Evolutionary conservation across 2,113 vertebrate species (phyloP), one percentile per base, ranked within the genome.

Genomic region (Pao palembangensis): DNA sequence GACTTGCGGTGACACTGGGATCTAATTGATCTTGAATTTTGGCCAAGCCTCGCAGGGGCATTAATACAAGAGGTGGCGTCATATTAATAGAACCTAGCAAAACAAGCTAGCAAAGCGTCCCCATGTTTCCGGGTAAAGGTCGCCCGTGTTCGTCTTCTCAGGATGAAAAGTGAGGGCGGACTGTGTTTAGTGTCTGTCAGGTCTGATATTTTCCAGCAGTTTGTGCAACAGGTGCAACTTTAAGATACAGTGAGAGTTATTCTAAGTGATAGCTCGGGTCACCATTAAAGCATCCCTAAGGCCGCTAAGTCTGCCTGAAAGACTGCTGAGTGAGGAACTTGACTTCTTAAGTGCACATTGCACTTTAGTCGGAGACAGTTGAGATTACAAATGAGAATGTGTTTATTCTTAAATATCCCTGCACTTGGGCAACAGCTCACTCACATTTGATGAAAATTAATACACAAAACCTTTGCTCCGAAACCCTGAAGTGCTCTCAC

Each of bases 181-280:
- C 48, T 31, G 67, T 71, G 78, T 80, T 69, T 79, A 55, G 54
- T 46, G 58, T 76, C 73, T 73, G 71, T 85, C 74, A 79, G 21
- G 66, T 66, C 54, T 61, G 67, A 54, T 65, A 55, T 73, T 73
- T 71, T 8, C 28, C 43, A 72, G 21, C 50, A 18, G 58, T 59
- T 67, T 17, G 6, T 62, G 62, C 73, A 78, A 84, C 78, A 87
- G 83, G 83, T 87, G 81, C 69, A 41, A 64, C 25, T 55, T 6
- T 56, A 72, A 56, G 71, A 74, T 64, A 57, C 49, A 62, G 67
- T 31, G 53, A 70, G 68, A 70, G 66, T 57, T 71, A 69, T 76
- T 79, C 71, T 69, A 67, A 80, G 69, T 66, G 59, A 61, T 46
- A 42, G 55, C 56, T 83, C 69, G 42, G 78, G 62, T 61, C 73